Evolutionary conservation across 2,797 vertebrate genomes (phyloP).

Genomic region (Gobio occitaniae): DNA sequence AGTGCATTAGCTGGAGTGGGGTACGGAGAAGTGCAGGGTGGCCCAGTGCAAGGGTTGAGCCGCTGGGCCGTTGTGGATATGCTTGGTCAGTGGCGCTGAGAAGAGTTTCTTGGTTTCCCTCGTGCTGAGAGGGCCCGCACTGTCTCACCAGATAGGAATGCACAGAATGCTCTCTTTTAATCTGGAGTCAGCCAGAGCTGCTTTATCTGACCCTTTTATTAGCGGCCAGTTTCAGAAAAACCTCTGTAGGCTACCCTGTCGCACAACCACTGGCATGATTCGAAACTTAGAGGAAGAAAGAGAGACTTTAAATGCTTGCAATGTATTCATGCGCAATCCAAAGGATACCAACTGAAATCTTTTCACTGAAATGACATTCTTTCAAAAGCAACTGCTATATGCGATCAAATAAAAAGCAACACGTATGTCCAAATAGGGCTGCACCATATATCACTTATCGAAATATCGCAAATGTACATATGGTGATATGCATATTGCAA

Average conservation of each 20-base stretch:
- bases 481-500: too few species aligned
- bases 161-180: constrained; percentile 93
- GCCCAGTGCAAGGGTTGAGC: constrained; percentile 12
- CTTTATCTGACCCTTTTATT: constrained; percentile 76
- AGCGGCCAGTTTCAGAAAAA: constrained; percentile 46
- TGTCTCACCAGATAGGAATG: constrained; percentile 92
- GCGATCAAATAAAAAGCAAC: background rate
- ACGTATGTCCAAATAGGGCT: background rate
- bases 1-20: constrained; percentile 32
- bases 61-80: constrained; percentile 24
- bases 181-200: constrained; percentile 86
- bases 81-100: constrained; percentile 39
- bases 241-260: constrained; percentile 25
- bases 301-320: constrained; percentile 25
- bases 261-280: background rate
- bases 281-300: constrained; percentile 4
- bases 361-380: background rate
- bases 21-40: constrained; percentile 30
- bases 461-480: too few species aligned
- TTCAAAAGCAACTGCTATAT: constrained; percentile 8
- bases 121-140: constrained; percentile 68
- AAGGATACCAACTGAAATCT: background rate
- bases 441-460: too few species aligned
- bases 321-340: background rate
- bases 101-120: constrained; percentile 48